Base-by-base conservation (phyloP, 2,888 invertebrate species). In the Cinara cedri region DNA sequence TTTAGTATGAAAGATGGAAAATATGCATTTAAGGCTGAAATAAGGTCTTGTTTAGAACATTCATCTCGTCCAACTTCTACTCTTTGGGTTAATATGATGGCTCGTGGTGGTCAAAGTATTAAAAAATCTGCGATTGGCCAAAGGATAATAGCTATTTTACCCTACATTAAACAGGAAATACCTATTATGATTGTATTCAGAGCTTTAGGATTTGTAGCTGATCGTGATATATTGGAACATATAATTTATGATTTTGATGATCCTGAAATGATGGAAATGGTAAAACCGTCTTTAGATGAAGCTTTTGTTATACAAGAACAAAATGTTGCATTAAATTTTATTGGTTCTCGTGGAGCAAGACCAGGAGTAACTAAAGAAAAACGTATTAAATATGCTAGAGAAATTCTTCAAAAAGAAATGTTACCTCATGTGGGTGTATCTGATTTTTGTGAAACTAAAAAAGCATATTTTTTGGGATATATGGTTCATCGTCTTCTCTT, bases 261-360 rank as follows among this genome's bases (percentile, higher is more conserved):
- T 87, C 98, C 97, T 10, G 99, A 99, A 88, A 98, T 99, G 98
- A 99, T 99, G 98, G 99, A 99, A 90, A 98, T 99, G 98, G 98
- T 88, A 81, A 99, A 99, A 86, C 99, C 99, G 0, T 98, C 98
- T 0, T 87, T 99, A 80, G 99, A 99, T 87, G 99, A 99, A 88
- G 99, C 99, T 62, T 99, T 99, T 87, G 98, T 98, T 0, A 97
- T 99, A 83, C 98, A 99, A 87, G 99, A 99, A 86, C 99, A 99
- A 86, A 97, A 95, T 88, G 97, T 99, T 4, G 99, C 99, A 0
- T 88, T 99, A 21, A 99, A 98, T 87, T 99, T 99, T 84, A 99
- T 99, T 84, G 99, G 99, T 83, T 92, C 97, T 13, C 91, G 99
- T 86, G 98, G 99, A 83, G 98, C 98, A 42, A 89, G 95, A 72